Base-by-base conservation (phyloP, 2,888 invertebrate species). In the Vesta saturnalis region DNA sequence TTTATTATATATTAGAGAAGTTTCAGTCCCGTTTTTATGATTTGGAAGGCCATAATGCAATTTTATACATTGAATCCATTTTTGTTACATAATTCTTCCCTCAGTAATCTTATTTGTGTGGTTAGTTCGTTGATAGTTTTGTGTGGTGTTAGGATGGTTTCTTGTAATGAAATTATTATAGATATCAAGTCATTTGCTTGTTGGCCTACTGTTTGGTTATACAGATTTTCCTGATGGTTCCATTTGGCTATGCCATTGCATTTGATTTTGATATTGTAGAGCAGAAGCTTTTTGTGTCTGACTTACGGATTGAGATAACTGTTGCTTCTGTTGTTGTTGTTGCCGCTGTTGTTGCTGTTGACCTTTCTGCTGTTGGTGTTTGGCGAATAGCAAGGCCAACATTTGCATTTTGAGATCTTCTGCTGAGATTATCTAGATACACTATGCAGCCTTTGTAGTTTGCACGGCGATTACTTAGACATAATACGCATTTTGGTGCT, bases 81-180 rank as follows among this genome's bases (percentile, higher is more conserved):
- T n/a, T n/a, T n/a, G n/a, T n/a, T n/a, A n/a, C n/a, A n/a, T n/a
- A n/a, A n/a, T n/a, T n/a, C n/a, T n/a, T n/a, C n/a, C n/a, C n/a
- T n/a, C n/a, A n/a, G n/a, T n/a, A n/a, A n/a, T n/a, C n/a, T n/a
- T n/a, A n/a, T n/a, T n/a, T n/a, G n/a, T n/a, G n/a, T n/a, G n/a
- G n/a, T n/a, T n/a, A n/a, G n/a, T n/a, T n/a, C n/a, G n/a, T n/a
- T 57, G 18, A 57, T 57, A 21, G 57, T 57, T 57, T 57, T 23
- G 3, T 57, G 57, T 23, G 23, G 39, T 4, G 39, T 3, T 57
- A 12, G 4, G 57, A 15, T 35, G 22, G 18, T n/a, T 57, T 57
- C 16, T 14, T 57, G 39, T 35, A 57, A 10, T 57, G 30, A 57
- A 1, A 57, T n/a, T 57, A 57, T 57, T 57, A 30, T 30, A 23